phyloP scores from a whole-genome alignment of 2,113 vertebrate species.

The Melospiza melodia region DNA sequence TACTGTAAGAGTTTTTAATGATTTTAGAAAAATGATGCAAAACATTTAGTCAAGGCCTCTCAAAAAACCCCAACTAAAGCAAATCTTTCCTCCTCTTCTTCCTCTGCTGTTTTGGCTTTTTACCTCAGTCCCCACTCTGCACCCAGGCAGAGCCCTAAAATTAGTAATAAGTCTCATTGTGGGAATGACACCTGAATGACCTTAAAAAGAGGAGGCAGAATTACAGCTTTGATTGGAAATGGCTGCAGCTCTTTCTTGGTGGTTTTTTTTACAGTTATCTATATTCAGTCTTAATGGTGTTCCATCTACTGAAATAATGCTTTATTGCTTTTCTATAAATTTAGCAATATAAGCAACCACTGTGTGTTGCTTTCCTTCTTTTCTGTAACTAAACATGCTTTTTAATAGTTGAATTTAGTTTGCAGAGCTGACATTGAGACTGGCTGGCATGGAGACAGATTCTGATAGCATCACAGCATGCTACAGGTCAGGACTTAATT shows the following conservation, averaged over 20 bases:
- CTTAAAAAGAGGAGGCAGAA: background rate
- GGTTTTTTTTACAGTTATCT: background rate
- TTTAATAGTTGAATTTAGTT: background rate
- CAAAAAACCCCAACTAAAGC: background rate
- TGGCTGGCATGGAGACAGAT: background rate
- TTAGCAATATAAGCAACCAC: background rate
- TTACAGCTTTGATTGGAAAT: background rate
- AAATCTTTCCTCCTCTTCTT: background rate
- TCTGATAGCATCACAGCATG: background rate
- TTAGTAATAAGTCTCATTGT: background rate
- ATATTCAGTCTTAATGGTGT: background rate
- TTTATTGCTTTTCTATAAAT: background rate
- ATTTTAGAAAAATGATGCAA: background rate
- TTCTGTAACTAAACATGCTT: background rate
- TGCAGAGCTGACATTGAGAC: background rate
- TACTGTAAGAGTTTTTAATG: background rate
- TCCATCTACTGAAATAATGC: background rate
- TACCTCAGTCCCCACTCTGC: background rate
- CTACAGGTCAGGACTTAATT: conserved; percentile 21
- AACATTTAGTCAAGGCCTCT: background rate
- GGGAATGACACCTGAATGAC: background rate
- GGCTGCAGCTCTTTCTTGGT: background rate
- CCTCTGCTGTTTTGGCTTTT: background rate
- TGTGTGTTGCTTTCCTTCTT: background rate
- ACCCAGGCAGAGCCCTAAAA: background rate